Evolutionary conservation across 2,113 vertebrate genomes (phyloP), one percentile per base, ranked within the genome.

Genomic region (Neogale vison): DNA sequence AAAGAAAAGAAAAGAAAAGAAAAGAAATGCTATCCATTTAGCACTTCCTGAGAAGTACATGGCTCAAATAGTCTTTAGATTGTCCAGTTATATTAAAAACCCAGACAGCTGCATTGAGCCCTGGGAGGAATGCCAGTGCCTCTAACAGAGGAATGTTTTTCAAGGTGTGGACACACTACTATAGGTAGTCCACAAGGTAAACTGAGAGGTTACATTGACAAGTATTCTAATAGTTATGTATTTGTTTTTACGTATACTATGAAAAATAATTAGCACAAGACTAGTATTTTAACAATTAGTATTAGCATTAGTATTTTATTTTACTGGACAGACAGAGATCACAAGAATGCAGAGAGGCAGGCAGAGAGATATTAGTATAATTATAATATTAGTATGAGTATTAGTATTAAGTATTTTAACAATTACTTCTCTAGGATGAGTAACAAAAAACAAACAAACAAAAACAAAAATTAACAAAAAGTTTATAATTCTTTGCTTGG

Each of bases 401-500:
- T 52, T 4, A 52, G 14, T 52, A 52, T 52, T 52, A 52, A 52
- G 50, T 52, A 52, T 52, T 52, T 52, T 52, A 52, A 52, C 50
- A 15, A 52, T 17, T 52, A 52, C 50, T 52, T 52, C 50, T 52
- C 50, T 52, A 52, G 50, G 8, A 52, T 52, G 50, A 52, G 50
- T 52, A 52, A 52, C 50, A 52, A 52, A 55, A 55, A 55, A 55
- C 8, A 55, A 55, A 55, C 8, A 55, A 20, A 55, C 15, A 20
- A 55, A 24, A 11, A 52, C 15, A 52, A 52, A 52, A 52, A 52
- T 17, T 52, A 52, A 52, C 15, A 52, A 52, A 52, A 52, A 52
- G 50, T 52, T 14, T 52, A 52, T 84, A 93, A 95, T 77, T 93
- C 17, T 92, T 92, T 92, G 77, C 55, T 86, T 95, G 52, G 15